Evolutionary conservation across 1,140 invertebrate species (phyloP), one percentile per base, ranked within the genome.

Genomic region (Halesus radiatus): DNA sequence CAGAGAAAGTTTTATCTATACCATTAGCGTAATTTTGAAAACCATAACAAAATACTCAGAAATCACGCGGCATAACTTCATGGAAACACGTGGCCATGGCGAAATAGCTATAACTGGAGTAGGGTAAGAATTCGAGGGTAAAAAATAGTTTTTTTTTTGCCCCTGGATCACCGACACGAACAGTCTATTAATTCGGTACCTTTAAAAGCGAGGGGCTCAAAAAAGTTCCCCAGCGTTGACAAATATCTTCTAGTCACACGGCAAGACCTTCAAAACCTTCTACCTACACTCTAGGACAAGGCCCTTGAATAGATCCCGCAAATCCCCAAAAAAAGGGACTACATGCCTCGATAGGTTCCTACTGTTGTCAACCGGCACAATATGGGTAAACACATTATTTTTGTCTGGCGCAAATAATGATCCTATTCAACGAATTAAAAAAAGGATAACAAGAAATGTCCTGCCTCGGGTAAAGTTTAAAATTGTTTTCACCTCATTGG

Each of bases 371-470:
- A 76, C 64, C 58, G 66, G 32, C 60, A 60, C 56, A 79, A 79
- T 79, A 82, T 72, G 74, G 81, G 78, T 80, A 83, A 83, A 79
- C 60, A 83, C 70, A 83, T 83, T 83, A 83, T 83, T 68, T 83
- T 73, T 73, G 74, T 80, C 78, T 78, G 18, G 78, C 80, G 68
- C 52, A 83, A 78, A 79, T 82, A 83, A 83, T 83, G 76, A 83
- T 78, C 54, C 58, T 75, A 80, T 83, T 83, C 81, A 80, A 18
- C 68, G 60, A 78, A 81, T 79, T 66, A 73, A 79, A 81, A 81
- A 78, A 78, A 60, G 80, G 80, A 78, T 81, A 77, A 81, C 56
- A 79, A 76, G 78, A 76, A 80, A 73, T 76, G 78, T 81, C 80
- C 32, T 32, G 52, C 32, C 66, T 68, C 29, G 73, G 37, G 50